Conservation (phyloP, 2,797 vertebrate genomes). For the Xiphophorus birchmanni region DNA sequence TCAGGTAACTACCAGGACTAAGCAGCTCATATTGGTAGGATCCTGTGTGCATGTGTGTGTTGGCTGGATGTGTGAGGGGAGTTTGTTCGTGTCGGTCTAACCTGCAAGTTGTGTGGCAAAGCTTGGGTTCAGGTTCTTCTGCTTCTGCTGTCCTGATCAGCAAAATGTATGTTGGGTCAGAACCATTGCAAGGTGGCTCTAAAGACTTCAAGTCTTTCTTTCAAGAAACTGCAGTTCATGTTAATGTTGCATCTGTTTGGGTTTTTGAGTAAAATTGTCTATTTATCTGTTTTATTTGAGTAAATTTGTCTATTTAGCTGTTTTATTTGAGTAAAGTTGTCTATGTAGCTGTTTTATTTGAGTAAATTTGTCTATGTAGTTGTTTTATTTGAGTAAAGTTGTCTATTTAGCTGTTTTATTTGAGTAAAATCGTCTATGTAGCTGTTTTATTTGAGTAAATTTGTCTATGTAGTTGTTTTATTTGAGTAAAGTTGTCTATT, state of each 20-base stretch:
- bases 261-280: neutral
- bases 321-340: too few relatives aligned
- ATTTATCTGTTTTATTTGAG: too few relatives aligned
- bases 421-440: too few relatives aligned
- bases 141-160: constrained; percentile 19
- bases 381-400: too few relatives aligned
- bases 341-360: too few relatives aligned
- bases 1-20: constrained; percentile 86
- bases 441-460: too few relatives aligned
- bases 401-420: too few relatives aligned
- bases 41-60: constrained; percentile 61
- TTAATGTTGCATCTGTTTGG: neutral
- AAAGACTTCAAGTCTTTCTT: neutral
- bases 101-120: constrained; percentile 39
- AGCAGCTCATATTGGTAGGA: constrained; percentile 86
- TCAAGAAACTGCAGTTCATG: neutral
- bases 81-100: constrained; percentile 40
- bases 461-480: too few relatives aligned
- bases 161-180: neutral
- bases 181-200: neutral
- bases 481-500: too few relatives aligned
- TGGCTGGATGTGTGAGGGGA: constrained; percentile 1
- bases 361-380: too few relatives aligned
- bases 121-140: constrained; percentile 38
- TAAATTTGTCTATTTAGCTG: neutral